phyloP scores from a whole-genome alignment of 1,140 invertebrate genomes.

The Physella acuta region DNA sequence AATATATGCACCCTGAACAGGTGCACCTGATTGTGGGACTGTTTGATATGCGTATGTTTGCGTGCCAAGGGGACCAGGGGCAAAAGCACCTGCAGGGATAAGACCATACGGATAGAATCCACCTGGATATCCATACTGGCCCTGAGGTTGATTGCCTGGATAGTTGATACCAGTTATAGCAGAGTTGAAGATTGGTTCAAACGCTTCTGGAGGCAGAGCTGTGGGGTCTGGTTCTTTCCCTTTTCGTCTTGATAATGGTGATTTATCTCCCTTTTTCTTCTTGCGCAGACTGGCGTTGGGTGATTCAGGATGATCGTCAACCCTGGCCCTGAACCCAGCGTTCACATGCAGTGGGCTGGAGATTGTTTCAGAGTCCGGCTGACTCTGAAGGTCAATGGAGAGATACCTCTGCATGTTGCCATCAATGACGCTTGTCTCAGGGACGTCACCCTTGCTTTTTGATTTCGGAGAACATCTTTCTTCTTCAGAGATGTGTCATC shows the following conservation, averaged over 20 bases:
- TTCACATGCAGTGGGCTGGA: conserved; percentile 30
- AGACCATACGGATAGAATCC: conserved; percentile 31
- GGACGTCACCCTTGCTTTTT: conserved; percentile 5
- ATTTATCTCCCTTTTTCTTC: too few species aligned
- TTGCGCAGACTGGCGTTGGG: conserved; percentile 19
- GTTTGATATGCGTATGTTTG: conserved; percentile 39
- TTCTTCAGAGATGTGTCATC: not conserved
- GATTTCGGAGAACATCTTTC: conserved; percentile 1
- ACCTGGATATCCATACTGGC: conserved; percentile 30
- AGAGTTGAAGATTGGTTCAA: conserved; percentile 42
- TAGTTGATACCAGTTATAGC: conserved; percentile 29
- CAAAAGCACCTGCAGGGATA: conserved; percentile 29
- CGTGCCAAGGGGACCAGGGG: conserved; percentile 24
- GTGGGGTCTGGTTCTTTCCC: conserved; percentile 27
- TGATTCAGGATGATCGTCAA: conserved; percentile 9
- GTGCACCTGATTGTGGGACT: conserved; percentile 11
- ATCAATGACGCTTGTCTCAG: conserved; percentile 4
- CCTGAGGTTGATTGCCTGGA: conserved; percentile 7
- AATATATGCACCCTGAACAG: conserved; percentile 31
- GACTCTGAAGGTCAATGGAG: conserved; percentile 24
- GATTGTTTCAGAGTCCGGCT: conserved; percentile 31
- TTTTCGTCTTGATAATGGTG: conserved; percentile 8
- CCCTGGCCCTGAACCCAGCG: conserved; percentile 26
- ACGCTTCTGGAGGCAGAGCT: conserved; percentile 41
- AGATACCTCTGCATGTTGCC: conserved; percentile 21